Evolutionary conservation across 2,888 invertebrate species (phyloP), one percentile per base, ranked within the genome.

Genomic region (Atethmia centrago): DNA sequence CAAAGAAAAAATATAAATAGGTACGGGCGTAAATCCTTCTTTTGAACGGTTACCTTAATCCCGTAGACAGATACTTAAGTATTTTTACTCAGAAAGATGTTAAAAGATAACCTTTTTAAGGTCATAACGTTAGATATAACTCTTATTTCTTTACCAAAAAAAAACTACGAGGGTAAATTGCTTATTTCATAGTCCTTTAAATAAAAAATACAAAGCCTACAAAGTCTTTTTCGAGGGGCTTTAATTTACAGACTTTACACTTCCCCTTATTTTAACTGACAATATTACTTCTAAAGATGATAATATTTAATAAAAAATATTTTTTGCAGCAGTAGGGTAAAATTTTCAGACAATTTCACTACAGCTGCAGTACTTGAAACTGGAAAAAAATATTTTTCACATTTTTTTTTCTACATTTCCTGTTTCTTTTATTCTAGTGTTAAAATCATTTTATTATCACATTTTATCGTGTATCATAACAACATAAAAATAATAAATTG

Each of bases 1-100:
- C 28, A 63, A 12, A 16, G 9, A 63, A 58, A 55, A 65, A 65
- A 59, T 65, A 42, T 66, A 19, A 66, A 62, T 12, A 62, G 16
- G 66, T 31, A 14, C 28, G n/a, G 47, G n/a, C 25, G 47, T 14
- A 65, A 77, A 81, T 55, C 49, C 45, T 49, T 63, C 63, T 66
- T 63, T 77, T 76, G 58, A 45, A 59, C 14, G 45, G 36, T 64
- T 31, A 53, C 36, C 21, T 45, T 51, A 53, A 76, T 63, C 42
- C n/a, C 5, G 16, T 19, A 55, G 40, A 28, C 19, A 63, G 28
- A 36, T 40, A 58, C 12, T 9, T 53, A 40, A 51, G n/a, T 47
- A 45, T 61, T 8, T 28, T 56, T 62, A 10, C 19, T 36, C 10
- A 63, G 12, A 36, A 58, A 31, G 2, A 59, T n/a, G 21, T 28